Evolutionary conservation across 2,113 vertebrate genomes (phyloP), one percentile per base, ranked within the genome.

Genomic region (Plectropomus leopardus): DNA sequence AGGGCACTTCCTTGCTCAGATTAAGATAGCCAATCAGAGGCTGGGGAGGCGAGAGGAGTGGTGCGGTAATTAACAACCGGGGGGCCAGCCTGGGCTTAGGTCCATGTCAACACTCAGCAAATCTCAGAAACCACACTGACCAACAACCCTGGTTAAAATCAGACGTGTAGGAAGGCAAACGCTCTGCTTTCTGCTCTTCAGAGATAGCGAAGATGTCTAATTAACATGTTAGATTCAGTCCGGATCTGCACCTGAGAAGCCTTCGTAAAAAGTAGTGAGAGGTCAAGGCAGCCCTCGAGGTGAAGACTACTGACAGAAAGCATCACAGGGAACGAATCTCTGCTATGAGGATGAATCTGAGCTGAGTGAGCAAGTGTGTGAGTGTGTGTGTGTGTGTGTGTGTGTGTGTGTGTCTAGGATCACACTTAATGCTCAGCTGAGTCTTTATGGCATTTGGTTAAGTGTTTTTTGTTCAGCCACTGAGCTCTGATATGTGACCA

Each of bases 51-150:
- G 1, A 80, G 76, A 75, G 55, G 32, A 86, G 45, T 4, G 15
- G 57, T 36, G 72, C 14, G 21, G 69, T 92, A 88, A 89, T 92
- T 86, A 90, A 80, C 88, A n/a, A 73, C 68, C 80, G 83, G 70
- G 78, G 69, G 72, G 73, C 36, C 36, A 40, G 36, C 51, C 83
- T 30, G 50, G 28, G 69, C 28, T 78, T 26, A 57, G 36, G 51
- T 75, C 45, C 34, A 23, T 23, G 50, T 65, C 26, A 47, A 75
- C 57, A 84, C 14, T 78, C 44, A 44, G 63, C 28, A 60, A 45
- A 70, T 50, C 59, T 85, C 42, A 60, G 36, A 74, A 72, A 73
- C 69, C 67, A 45, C 57, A 28, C 72, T 61, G 71, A 82, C 54
- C 80, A 76, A 55, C 61, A 67, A 23, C 44, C 24, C 48, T 7